Conservation (phyloP, 2,113 vertebrate genomes). For the Sciurus niger region DNA sequence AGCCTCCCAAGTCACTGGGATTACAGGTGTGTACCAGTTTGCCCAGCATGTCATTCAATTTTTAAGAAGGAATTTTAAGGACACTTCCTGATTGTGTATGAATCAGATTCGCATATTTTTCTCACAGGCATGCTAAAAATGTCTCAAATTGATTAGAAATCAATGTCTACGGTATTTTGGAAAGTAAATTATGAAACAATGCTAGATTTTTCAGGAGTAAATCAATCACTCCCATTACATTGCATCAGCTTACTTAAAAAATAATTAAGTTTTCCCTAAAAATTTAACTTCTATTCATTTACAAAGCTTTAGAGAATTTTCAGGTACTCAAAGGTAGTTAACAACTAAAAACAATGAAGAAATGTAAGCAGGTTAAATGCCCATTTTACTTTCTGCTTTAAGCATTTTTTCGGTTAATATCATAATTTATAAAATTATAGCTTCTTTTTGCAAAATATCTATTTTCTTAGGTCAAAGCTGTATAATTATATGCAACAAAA, state of each 20-base stretch:
- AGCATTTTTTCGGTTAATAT: conserved; percentile 69
- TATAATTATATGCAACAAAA: conserved; percentile 81
- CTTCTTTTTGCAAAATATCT: conserved; percentile 70
- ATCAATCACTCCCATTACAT: conserved; percentile 1
- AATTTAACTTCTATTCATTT: conserved; percentile 53
- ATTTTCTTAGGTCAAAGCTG: conserved; percentile 76
- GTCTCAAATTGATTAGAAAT: conserved; percentile 49
- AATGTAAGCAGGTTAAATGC: conserved; percentile 63
- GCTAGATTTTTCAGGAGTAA: conserved; percentile 54
- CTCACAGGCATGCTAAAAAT: conserved; percentile 42
- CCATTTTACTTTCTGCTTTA: conserved; percentile 55
- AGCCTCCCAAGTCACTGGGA: too few relatives aligned
- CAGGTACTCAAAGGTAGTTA: conserved; percentile 69
- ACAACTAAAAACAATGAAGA: conserved; percentile 46
- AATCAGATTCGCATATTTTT: conserved; percentile 55
- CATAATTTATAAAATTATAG: conserved; percentile 70
- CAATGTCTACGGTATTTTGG: conserved; percentile 10
- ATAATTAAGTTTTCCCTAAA: conserved; percentile 33
- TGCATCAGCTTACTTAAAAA: conserved; percentile 45
- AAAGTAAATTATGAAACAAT: conserved; percentile 58
- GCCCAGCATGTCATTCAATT: neutral
- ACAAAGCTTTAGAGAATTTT: conserved; percentile 35
- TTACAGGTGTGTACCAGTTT: too few relatives aligned
- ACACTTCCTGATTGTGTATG: neutral
- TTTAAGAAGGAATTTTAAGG: conserved; percentile 65